Base-by-base conservation (phyloP, 2,888 invertebrate genomes). In the Argynnis bischoffii region DNA sequence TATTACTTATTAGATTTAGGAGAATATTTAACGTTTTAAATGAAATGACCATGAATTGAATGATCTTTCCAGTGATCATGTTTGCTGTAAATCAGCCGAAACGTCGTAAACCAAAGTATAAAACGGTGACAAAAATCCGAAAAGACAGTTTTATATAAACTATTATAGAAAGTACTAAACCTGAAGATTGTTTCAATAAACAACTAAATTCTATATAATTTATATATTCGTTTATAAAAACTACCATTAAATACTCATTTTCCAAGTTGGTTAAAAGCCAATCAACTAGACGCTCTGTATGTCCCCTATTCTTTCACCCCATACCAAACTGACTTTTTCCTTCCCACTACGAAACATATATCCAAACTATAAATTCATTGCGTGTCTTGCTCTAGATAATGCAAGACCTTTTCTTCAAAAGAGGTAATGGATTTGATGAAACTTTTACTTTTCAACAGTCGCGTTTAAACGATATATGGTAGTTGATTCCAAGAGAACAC, bases 401-500 rank as follows among this genome's bases (percentile, higher is more conserved):
- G 18, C 5, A 46, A 18, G 8, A 2, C 8, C 47, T 6, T 26
- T 6, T 14, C 13, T 26, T 54, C 16, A 16, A 47, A 31, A 46
- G n/a, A 21, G n/a, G 54, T 54, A 47, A 50, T 50, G 60, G 26
- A 55, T 21, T 3, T 3, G 6, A 35, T 82, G 48, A 35, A 63
- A 51, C 66, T 70, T 74, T 69, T 57, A 72, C 54, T 59, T 73
- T 76, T 74, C 81, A 76, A 69, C 67, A 70, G 70, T 76, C 76
- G 78, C 31, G 78, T 77, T 69, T 64, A 79, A 78, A 76, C 78
- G 78, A 77, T 78, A 80, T 81, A 81, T 77, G 82, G 82, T 85
- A 81, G 84, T 86, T 81, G 85, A 84, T 87, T 88, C 84, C 79
- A 72, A 74, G 77, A 82, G 80, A 83, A 84, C 90, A 86, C 91